These are phyloP conservation scores for Battus philenor DNA, from an alignment of 1,140 invertebrate genomes.

Conservation along the genomic window DNA sequence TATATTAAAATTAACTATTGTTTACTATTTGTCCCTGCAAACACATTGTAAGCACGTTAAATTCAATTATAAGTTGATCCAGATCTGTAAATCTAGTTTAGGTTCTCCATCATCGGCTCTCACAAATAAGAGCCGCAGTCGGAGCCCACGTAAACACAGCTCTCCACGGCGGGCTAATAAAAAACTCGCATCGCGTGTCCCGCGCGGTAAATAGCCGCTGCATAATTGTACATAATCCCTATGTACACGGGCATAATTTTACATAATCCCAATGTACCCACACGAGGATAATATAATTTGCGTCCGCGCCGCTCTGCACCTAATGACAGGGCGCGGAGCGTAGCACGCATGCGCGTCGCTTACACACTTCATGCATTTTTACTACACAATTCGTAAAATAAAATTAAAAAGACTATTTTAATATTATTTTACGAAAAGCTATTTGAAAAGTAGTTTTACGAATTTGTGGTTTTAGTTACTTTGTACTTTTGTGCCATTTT, in stretches of 20 bases:
- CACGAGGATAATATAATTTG: conserved; percentile 58
- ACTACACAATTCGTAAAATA: too few species aligned
- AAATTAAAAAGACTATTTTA: too few species aligned
- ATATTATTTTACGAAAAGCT: too few species aligned
- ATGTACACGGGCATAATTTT: conserved; percentile 58
- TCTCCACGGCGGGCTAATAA: conserved; percentile 13
- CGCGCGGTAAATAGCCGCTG: conserved; percentile 38
- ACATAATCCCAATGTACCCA: conserved; percentile 57
- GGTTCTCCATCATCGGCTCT: not conserved
- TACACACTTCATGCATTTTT: conserved; percentile 27
- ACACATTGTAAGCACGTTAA: too few species aligned
- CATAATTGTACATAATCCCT: conserved; percentile 62
- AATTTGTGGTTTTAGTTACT: too few species aligned
- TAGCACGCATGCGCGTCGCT: conserved; percentile 53
- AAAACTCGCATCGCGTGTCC: conserved; percentile 41
- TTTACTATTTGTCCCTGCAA: too few species aligned
- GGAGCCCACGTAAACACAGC: conserved; percentile 6
- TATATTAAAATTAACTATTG: too few species aligned
- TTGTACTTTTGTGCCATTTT: too few species aligned
- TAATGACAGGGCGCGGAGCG: conserved; percentile 63
- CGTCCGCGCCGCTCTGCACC: conserved; percentile 42
- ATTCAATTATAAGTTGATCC: too few species aligned
- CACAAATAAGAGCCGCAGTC: conserved; percentile 4
- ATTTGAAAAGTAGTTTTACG: too few species aligned
- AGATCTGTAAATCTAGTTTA: too few species aligned